Percentiles rank a stretch among this genome's conserved stretches.
Conservation (phyloP, 1,140 invertebrate genomes). For the Condylostylus longicornis region DNA sequence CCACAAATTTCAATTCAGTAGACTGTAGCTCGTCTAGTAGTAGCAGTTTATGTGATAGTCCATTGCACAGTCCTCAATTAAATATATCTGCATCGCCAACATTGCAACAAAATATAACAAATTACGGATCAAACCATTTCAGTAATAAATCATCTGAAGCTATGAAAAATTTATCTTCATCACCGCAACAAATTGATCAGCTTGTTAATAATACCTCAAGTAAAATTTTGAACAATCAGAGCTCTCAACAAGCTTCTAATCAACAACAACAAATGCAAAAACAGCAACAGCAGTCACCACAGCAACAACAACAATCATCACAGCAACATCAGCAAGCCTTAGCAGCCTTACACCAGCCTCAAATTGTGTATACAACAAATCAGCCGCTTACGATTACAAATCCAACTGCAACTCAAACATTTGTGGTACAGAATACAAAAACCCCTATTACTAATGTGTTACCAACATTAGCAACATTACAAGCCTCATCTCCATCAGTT, state of each 20-base stretch:
- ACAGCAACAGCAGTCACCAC: slow-evolving; percentile 10
- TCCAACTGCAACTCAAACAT: too few species aligned
- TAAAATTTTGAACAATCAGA: slow-evolving; percentile 1
- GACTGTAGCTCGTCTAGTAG: too few species aligned
- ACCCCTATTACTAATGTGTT: background rate
- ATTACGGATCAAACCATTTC: too few species aligned
- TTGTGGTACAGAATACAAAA: background rate
- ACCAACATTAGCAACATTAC: background rate
- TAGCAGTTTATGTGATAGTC: too few species aligned
- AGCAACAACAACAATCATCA: slow-evolving; percentile 19
- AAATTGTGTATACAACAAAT: background rate
- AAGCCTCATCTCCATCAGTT: background rate
- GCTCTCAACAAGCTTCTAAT: background rate
- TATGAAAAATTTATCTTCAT: slow-evolving; percentile 9
- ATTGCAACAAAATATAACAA: too few species aligned
- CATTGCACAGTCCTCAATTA: too few species aligned
- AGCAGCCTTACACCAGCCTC: background rate
- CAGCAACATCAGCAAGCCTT: slow-evolving; percentile 9
- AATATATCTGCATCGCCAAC: too few species aligned
- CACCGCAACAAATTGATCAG: slow-evolving; percentile 4
- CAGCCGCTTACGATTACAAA: background rate
- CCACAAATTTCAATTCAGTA: too few species aligned
- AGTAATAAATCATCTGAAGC: too few species aligned
- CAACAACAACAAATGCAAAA: background rate
- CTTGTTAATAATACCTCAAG: background rate